Percentiles rank a stretch among this genome's conserved stretches.
Evolutionary conservation across 2,888 invertebrate species (phyloP).

Genomic region (Andrena bicolor): DNA sequence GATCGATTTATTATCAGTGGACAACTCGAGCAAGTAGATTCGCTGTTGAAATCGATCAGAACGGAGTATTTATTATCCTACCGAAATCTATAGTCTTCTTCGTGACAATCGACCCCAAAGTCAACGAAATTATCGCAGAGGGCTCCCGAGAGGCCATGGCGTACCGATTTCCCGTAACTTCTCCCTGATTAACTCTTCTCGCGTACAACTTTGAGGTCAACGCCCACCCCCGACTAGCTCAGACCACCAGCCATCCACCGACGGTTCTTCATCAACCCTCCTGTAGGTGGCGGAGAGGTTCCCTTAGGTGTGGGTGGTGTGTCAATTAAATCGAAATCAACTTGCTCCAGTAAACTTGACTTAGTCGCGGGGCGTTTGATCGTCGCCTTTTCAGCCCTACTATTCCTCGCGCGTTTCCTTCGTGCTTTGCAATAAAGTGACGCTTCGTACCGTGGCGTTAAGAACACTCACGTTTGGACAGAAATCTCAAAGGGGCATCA

Average conservation of each 20-base stretch:
- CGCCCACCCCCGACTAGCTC: constrained; percentile 1
- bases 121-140: not conserved
- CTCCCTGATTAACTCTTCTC: constrained; percentile 34
- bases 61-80: not conserved
- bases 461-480: no score
- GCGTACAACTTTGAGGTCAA: constrained; percentile 39
- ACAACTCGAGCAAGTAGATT: no score
- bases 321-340: constrained; percentile 77
- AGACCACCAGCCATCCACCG: constrained; percentile 9
- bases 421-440: no score
- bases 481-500: no score
- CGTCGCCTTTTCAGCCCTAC: constrained; percentile 12
- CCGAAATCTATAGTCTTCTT: not conserved
- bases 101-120: not conserved
- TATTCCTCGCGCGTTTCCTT: no score
- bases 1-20: no score
- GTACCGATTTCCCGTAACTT: constrained; percentile 18
- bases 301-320: constrained; percentile 53
- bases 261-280: constrained; percentile 27
- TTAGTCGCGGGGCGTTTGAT: constrained; percentile 65
- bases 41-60: no score
- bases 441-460: no score
- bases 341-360: constrained; percentile 70
- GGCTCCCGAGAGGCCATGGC: not conserved
- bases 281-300: constrained; percentile 19